Conservation (phyloP, 2,797 vertebrate genomes). For the Bradypodion pumilum region DNA sequence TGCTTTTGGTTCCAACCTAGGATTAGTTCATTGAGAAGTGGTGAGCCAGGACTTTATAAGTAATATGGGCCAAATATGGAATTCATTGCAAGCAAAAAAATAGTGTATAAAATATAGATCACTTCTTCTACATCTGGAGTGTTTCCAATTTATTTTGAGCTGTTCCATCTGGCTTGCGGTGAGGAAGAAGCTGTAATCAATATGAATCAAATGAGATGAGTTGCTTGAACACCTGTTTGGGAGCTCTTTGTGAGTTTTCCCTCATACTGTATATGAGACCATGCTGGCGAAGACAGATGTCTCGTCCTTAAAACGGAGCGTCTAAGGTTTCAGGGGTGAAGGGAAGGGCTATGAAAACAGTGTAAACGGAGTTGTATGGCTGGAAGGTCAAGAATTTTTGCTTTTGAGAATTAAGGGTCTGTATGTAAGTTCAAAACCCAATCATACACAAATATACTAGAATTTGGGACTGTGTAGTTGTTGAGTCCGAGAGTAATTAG, state of each 20-base stretch:
- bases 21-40: background rate
- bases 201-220: constrained; percentile 34
- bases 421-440: background rate
- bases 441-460: background rate
- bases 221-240: constrained; percentile 63
- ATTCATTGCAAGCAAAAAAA: background rate
- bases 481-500: too few relatives aligned
- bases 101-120: background rate
- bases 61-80: background rate
- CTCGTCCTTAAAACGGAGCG: constrained; percentile 64
- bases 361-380: constrained; percentile 4
- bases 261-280: constrained; percentile 57
- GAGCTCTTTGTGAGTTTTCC: constrained; percentile 67
- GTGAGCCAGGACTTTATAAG: background rate
- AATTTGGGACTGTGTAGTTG: background rate
- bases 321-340: constrained; percentile 64
- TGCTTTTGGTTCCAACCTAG: background rate
- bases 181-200: constrained; percentile 43
- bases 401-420: background rate
- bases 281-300: constrained; percentile 67
- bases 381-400: background rate
- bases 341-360: constrained; percentile 63
- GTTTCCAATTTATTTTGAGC: constrained; percentile 40
- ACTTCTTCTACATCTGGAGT: constrained; percentile 12
- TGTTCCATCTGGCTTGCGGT: constrained; percentile 38